phyloP scores from a whole-genome alignment of 2,113 vertebrate species.

The Menidia beryllina region DNA sequence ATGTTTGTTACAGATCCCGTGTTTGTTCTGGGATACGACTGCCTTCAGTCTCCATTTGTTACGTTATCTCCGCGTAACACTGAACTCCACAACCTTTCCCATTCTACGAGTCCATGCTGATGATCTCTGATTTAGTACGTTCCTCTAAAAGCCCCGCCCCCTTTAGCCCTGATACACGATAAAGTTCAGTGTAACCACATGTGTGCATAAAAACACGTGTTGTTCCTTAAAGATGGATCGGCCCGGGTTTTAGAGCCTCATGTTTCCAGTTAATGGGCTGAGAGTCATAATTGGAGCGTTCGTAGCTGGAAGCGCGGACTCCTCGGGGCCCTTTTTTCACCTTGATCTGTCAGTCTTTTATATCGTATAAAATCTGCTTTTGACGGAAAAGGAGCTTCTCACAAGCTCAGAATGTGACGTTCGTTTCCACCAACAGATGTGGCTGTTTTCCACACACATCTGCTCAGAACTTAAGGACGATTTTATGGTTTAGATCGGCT shows the following conservation, averaged over 20 bases:
- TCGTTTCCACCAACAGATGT: conserved; percentile 25
- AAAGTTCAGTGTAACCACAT: conserved; percentile 55
- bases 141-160: conserved; percentile 16
- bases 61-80: neutral
- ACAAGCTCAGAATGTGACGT: conserved; percentile 19
- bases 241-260: conserved; percentile 32
- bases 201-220: conserved; percentile 49
- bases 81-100: neutral
- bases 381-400: conserved; percentile 31
- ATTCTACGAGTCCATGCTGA: conserved; percentile 6
- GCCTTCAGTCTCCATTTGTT: neutral
- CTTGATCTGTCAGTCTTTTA: conserved; percentile 43
- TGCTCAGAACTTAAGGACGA: neutral
- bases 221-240: conserved; percentile 44
- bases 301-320: conserved; percentile 40
- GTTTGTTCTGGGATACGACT: neutral
- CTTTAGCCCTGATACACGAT: conserved; percentile 32
- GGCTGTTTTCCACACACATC: conserved; percentile 20
- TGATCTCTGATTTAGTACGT: conserved; percentile 22
- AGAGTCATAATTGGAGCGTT: conserved; percentile 45
- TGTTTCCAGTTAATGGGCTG: conserved; percentile 62
- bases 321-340: conserved; percentile 35
- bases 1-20: no score
- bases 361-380: conserved; percentile 37
- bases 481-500: conserved; percentile 40